These are phyloP conservation scores for Sebastolobus altivelis DNA, from an alignment of 2,797 vertebrate genomes.

Conservation along the genomic window DNA sequence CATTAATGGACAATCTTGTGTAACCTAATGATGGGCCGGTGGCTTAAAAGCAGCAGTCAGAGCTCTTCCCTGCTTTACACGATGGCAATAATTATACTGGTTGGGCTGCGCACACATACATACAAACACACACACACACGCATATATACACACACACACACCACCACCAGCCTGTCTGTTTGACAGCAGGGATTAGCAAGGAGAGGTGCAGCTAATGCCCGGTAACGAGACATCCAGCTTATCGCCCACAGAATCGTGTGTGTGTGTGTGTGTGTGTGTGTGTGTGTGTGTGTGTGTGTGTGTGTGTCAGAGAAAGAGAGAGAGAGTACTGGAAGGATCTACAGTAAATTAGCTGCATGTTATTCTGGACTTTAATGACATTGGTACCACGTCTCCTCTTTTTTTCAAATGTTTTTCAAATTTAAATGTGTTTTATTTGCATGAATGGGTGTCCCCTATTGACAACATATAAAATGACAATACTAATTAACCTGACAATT, in stretches of 20 bases:
- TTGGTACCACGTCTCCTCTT: conserved; percentile 8
- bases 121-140: conserved; percentile 10
- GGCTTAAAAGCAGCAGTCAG: conserved; percentile 62
- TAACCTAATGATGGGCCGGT: conserved; percentile 68
- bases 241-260: conserved; percentile 72
- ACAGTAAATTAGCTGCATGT: conserved; percentile 66
- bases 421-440: neutral
- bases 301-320: conserved; percentile 7
- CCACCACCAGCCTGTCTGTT: conserved; percentile 57
- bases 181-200: conserved; percentile 78
- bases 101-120: conserved; percentile 32
- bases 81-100: conserved; percentile 75
- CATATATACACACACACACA: conserved; percentile 16
- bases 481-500: neutral
- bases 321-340: conserved; percentile 35
- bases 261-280: neutral
- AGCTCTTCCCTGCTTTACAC: conserved; percentile 68
- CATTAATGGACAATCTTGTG: conserved; percentile 61
- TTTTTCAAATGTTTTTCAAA: neutral
- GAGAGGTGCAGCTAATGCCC: conserved; percentile 78
- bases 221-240: conserved; percentile 78
- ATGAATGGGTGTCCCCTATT: neutral
- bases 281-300: conserved; percentile 13
- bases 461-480: neutral
- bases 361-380: conserved; percentile 61